Base-by-base conservation (phyloP, 2,113 vertebrate species). In the Cephalopholis sonnerati region DNA sequence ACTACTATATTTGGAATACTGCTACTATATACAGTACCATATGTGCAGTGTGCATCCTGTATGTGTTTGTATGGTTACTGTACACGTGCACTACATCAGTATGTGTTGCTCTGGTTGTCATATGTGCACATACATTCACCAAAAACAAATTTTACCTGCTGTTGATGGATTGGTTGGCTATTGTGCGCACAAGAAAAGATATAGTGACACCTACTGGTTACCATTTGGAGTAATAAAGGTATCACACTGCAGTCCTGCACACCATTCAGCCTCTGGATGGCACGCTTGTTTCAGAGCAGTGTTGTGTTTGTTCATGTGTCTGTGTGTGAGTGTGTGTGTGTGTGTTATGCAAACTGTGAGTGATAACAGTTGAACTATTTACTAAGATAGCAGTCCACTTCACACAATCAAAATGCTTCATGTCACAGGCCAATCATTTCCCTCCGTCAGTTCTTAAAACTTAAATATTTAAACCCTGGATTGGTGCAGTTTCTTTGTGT, bases 171-270 rank as follows among this genome's bases (percentile, higher is more conserved):
- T 5, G 39, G 62, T 44, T 24, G 13, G 16, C 46, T 10, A 15
- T 36, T 68, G 17, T 53, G 44, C 29, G 36, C 27, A 67, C 1
- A 53, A 32, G 50, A 73, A 77, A 78, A 0, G 0, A 48, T 12
- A 48, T 39, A 68, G 57, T 73, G 84, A 74, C 89, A 77, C 76
- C 87, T 84, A 22, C 44, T 79, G 83, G 85, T 29, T n/a, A 39
- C 46, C 6, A 69, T 7, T 16, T n/a, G 51, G 79, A 54, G 10
- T 67, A 29, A 13, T 3, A 5, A 15, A 78, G 55, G 36, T 20
- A 16, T 29, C 25, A 25, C 18, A 74, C 32, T 36, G 24, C 39
- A 66, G 32, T 20, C 11, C 20, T 59, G 62, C 11, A 57, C 74
- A 59, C 32, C 24, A 4, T 78, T 8, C 18, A 17, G 29, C 83